Evolutionary conservation across 2,888 invertebrate species (phyloP).

Genomic region (Drosophila fungiperda): DNA sequence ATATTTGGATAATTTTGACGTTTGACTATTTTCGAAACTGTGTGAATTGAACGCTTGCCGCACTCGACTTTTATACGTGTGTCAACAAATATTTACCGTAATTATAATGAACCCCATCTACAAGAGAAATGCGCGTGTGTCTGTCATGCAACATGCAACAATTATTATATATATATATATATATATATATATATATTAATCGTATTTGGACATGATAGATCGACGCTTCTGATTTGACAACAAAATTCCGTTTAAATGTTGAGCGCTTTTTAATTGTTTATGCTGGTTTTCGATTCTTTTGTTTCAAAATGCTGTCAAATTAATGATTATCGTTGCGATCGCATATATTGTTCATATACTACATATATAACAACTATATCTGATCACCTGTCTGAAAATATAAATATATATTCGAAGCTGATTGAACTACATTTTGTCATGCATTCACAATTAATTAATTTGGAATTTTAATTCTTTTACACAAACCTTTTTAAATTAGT

Average conservation of each 20-base stretch:
- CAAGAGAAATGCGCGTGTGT: not conserved
- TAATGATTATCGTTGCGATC: constrained; percentile 34
- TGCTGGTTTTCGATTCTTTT: constrained; percentile 54
- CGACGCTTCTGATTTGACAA: constrained; percentile 50
- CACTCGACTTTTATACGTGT: constrained; percentile 22
- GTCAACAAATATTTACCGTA: not conserved
- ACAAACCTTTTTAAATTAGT: not conserved
- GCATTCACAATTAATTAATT: constrained; percentile 56
- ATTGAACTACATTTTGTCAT: constrained; percentile 75
- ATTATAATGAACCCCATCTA: constrained; percentile 23
- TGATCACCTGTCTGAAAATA: constrained; percentile 7
- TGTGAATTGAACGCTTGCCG: constrained; percentile 10
- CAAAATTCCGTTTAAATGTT: constrained; percentile 80
- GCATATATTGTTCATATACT: constrained; percentile 2
- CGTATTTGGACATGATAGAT: constrained; percentile 34
- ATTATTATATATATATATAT: not conserved
- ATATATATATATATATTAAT: not conserved
- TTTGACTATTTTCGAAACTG: constrained; percentile 12
- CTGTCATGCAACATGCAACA: constrained; percentile 28
- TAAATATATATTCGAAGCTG: constrained; percentile 11
- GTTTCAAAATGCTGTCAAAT: constrained; percentile 39
- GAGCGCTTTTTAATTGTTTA: constrained; percentile 68
- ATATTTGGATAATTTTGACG: constrained; percentile 39
- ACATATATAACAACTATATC: constrained; percentile 1
- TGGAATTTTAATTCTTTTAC: not conserved